Evolutionary conservation across 2,888 invertebrate genomes (phyloP).

Genomic region (Chorisops tibialis): DNA sequence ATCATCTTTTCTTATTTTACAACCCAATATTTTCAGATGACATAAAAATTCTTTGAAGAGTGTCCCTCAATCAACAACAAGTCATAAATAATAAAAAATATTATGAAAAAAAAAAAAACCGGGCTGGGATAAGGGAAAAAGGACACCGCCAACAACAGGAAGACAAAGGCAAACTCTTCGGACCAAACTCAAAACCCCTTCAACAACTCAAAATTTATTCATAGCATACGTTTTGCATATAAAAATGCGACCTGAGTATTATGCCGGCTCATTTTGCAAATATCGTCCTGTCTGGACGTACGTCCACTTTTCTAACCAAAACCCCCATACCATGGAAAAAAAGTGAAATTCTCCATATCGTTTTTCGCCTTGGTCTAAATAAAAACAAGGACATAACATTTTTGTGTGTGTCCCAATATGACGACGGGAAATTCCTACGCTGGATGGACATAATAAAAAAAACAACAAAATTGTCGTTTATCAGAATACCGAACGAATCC

Average conservation of each 20-base stretch:
- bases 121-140: background rate
- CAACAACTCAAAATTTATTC: constrained; percentile 33
- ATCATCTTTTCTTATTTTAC: constrained; percentile 26
- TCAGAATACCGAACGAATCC: background rate
- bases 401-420: constrained; percentile 21
- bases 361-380: background rate
- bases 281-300: constrained; percentile 20
- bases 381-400: constrained; percentile 7
- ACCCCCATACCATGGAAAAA: background rate
- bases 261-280: constrained; percentile 9
- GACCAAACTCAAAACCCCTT: no score
- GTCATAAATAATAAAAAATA: constrained; percentile 32
- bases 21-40: constrained; percentile 31
- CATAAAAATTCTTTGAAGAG: constrained; percentile 32
- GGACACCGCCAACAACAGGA: constrained; percentile 16
- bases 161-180: constrained; percentile 30
- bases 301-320: background rate
- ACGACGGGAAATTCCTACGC: constrained; percentile 11
- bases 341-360: no score
- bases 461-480: constrained; percentile 8
- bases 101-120: constrained; percentile 1
- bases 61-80: constrained; percentile 33
- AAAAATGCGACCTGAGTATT: constrained; percentile 29
- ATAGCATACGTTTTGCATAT: constrained; percentile 34
- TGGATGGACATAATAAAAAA: constrained; percentile 9